Conservation (phyloP, 2,113 vertebrate genomes). For the Lota lota region DNA sequence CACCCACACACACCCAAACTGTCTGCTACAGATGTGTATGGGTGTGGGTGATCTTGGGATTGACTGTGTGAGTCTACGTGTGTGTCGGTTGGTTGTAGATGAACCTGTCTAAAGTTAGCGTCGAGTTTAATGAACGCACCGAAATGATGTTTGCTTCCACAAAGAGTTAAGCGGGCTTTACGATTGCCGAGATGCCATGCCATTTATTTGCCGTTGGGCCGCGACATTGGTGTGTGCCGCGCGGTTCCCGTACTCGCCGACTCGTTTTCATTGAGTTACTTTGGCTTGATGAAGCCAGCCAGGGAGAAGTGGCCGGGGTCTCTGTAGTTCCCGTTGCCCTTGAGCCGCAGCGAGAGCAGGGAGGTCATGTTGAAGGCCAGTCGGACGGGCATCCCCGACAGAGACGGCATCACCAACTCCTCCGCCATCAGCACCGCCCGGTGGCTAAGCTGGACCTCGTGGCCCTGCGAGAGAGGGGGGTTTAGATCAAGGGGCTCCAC, state of each 20-base stretch:
- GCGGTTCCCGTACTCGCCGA: not conserved
- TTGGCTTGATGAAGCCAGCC: slow-evolving; percentile 81
- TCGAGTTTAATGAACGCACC: no score
- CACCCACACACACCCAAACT: no score
- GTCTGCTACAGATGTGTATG: no score
- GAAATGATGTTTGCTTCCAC: no score
- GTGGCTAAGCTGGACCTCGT: slow-evolving; percentile 79
- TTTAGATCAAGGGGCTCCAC: not conserved
- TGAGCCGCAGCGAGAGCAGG: slow-evolving; percentile 70
- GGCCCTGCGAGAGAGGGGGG: slow-evolving; percentile 68
- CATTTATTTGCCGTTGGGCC: no score
- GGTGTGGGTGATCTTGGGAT: no score
- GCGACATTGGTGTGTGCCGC: not conserved
- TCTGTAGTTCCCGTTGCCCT: slow-evolving; percentile 75
- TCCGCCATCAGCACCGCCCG: slow-evolving; percentile 73
- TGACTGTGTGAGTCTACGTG: no score
- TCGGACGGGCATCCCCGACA: slow-evolving; percentile 80
- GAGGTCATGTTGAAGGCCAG: slow-evolving; percentile 79
- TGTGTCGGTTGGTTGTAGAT: no score
- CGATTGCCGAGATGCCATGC: no score
- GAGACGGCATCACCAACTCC: slow-evolving; percentile 76
- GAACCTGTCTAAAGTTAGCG: no score
- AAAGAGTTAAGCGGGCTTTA: no score
- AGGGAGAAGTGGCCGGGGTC: slow-evolving; percentile 77
- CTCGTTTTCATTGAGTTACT: slow-evolving; percentile 52